These are phyloP conservation scores for Troides oblongomaculatus DNA, from an alignment of 2,888 invertebrate genomes.

Conservation along the genomic window DNA sequence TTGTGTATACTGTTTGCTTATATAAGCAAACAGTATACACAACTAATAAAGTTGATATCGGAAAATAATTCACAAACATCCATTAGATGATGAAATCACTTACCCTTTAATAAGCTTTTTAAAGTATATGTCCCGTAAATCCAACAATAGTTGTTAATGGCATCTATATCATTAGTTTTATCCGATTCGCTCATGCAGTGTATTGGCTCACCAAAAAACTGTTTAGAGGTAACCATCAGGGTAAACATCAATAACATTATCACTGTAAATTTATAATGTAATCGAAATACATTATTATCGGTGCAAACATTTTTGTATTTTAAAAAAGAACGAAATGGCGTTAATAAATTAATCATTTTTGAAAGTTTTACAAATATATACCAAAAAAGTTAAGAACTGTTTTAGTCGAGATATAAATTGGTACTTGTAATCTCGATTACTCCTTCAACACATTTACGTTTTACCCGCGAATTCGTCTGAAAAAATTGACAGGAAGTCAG, in stretches of 20 bases:
- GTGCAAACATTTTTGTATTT: conserved; percentile 84
- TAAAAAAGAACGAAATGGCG: conserved; percentile 83
- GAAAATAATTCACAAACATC: not conserved
- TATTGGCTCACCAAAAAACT: conserved; percentile 93
- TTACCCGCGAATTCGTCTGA: conserved; percentile 24
- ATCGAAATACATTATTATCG: conserved; percentile 87
- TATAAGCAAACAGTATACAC: too few relatives aligned
- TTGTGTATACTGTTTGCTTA: too few relatives aligned
- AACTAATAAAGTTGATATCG: too few relatives aligned
- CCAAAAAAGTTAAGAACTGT: not conserved
- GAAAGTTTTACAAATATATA: not conserved
- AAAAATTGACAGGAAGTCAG: conserved; percentile 16
- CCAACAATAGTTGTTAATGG: conserved; percentile 89
- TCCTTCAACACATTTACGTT: conserved; percentile 1
- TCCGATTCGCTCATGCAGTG: conserved; percentile 82
- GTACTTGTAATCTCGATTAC: not conserved
- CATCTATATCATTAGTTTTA: conserved; percentile 75
- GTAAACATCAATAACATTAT: conserved; percentile 86
- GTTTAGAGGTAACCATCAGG: conserved; percentile 87
- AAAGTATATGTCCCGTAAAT: conserved; percentile 86
- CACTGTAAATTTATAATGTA: conserved; percentile 87
- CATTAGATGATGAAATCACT: conserved; percentile 33
- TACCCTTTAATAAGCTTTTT: conserved; percentile 65
- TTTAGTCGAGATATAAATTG: not conserved
- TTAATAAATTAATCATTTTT: conserved; percentile 83